These are phyloP conservation scores for Rutpela maculata DNA, from an alignment of 2,888 invertebrate genomes.

Conservation along the genomic window DNA sequence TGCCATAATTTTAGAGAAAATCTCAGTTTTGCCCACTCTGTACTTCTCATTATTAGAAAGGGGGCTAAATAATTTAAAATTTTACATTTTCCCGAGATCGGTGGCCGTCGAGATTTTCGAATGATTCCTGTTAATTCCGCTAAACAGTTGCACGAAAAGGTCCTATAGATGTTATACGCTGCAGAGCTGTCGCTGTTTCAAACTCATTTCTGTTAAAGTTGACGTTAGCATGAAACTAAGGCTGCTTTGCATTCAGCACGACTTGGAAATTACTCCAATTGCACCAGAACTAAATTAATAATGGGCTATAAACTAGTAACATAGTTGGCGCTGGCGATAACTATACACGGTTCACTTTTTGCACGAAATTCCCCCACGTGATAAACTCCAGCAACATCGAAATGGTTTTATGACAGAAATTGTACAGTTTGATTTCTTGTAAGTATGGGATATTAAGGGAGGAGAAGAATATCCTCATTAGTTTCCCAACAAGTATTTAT, in stretches of 20 bases:
- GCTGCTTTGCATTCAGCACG: conserved; percentile 57
- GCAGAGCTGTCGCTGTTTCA: conserved; percentile 1
- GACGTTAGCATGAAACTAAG: conserved; percentile 46
- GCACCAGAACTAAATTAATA: conserved; percentile 52
- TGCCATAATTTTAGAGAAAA: too few species aligned
- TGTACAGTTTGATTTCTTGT: conserved; percentile 6
- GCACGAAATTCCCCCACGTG: conserved; percentile 6
- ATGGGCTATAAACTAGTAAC: conserved; percentile 46
- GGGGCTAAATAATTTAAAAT: too few species aligned
- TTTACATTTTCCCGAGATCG: too few species aligned
- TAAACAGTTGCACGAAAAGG: neutral
- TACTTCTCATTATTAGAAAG: too few species aligned
- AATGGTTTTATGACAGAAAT: conserved; percentile 6
- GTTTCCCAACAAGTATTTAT: too few species aligned
- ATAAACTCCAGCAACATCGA: neutral
- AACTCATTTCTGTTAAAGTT: conserved; percentile 52
- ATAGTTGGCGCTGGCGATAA: conserved; percentile 12
- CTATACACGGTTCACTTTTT: conserved; percentile 29
- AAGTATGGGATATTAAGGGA: too few species aligned
- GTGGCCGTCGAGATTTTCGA: too few species aligned
- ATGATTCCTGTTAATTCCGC: neutral
- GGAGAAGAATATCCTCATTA: too few species aligned
- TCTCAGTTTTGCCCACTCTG: too few species aligned
- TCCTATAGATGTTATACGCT: neutral
- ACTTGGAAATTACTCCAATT: conserved; percentile 52